Evolutionary conservation across 1,140 invertebrate genomes (phyloP).

Genomic region (Camponotus floridanus): DNA sequence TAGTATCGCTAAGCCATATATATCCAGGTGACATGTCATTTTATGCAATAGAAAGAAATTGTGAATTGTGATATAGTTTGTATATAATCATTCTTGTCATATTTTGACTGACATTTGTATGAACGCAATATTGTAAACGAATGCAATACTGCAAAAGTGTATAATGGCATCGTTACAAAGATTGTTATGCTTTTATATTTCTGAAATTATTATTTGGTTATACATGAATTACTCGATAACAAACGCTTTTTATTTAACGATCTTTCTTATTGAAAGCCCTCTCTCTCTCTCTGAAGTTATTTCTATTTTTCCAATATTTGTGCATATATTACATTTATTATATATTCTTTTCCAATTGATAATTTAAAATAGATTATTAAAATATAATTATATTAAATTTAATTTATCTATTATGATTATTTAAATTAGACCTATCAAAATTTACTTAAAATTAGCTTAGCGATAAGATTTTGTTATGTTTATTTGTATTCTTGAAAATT

Average conservation of each 20-base stretch:
- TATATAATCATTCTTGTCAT: slow-evolving; percentile 19
- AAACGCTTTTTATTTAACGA: background rate
- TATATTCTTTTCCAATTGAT: background rate
- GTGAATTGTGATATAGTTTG: slow-evolving; percentile 9
- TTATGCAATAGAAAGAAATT: slow-evolving; percentile 44
- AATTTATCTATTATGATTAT: background rate
- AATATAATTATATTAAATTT: too few relatives aligned
- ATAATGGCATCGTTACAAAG: background rate
- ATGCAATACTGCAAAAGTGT: background rate
- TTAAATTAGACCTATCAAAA: background rate
- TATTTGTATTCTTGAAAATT: background rate
- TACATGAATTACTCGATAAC: background rate
- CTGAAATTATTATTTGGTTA: background rate
- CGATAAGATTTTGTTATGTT: background rate
- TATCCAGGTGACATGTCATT: slow-evolving; percentile 46
- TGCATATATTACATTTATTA: background rate
- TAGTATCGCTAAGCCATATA: slow-evolving; percentile 24
- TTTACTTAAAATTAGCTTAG: background rate
- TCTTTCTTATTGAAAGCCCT: background rate
- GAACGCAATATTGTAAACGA: background rate
- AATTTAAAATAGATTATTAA: background rate
- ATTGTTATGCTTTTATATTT: background rate
- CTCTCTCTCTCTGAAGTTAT: background rate
- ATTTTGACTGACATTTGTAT: slow-evolving; percentile 38
- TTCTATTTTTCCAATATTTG: background rate